phyloP scores from a whole-genome alignment of 2,113 vertebrate genomes.

The Percopsis transmontana region DNA sequence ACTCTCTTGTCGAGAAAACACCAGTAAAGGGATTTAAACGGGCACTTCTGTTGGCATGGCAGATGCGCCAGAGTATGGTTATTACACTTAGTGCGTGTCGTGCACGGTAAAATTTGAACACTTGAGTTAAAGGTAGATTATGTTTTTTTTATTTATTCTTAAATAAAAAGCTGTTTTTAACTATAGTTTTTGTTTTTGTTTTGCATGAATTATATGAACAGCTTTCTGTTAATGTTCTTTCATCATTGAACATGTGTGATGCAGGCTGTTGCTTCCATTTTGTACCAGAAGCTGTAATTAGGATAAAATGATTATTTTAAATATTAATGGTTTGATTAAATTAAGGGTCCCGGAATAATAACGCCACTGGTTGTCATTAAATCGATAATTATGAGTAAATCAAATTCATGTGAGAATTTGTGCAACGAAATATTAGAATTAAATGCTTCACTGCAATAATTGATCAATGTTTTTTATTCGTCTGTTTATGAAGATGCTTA shows the following conservation, averaged over 20 bases:
- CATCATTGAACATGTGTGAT: background rate
- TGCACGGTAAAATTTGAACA: no score
- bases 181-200: background rate
- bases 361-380: slow-evolving; percentile 19
- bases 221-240: background rate
- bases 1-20: slow-evolving; percentile 40
- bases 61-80: background rate
- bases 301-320: slow-evolving; percentile 4
- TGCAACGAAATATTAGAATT: slow-evolving; percentile 28
- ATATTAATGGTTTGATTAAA: slow-evolving; percentile 20
- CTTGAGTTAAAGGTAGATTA: background rate
- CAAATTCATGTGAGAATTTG: slow-evolving; percentile 11
- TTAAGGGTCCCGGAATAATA: slow-evolving; percentile 16
- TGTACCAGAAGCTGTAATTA: background rate
- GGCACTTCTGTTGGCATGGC: slow-evolving; percentile 23
- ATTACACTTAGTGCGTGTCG: no score
- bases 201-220: no score
- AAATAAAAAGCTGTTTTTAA: background rate
- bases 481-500: background rate
- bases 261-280: background rate
- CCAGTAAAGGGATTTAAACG: slow-evolving; percentile 40
- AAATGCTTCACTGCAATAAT: slow-evolving; percentile 42
- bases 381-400: slow-evolving; percentile 36
- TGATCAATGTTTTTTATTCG: slow-evolving; percentile 1
- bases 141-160: background rate